phyloP scores from a whole-genome alignment of 1,140 invertebrate genomes.

The Agrypnia vestita region DNA sequence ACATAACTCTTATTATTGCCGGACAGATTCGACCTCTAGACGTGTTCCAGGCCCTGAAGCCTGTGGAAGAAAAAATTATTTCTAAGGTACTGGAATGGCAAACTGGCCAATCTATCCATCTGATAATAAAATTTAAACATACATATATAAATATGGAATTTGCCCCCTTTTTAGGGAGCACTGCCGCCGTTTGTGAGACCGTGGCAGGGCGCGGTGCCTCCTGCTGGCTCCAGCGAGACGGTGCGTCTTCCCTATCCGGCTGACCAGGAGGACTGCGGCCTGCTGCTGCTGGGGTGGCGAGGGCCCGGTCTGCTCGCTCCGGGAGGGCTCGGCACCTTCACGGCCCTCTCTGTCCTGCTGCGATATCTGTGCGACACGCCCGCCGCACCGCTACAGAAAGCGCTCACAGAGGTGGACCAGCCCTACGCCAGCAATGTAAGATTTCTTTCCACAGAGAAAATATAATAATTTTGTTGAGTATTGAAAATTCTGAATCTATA shows the following conservation, averaged over 20 bases:
- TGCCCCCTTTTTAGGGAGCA: neutral
- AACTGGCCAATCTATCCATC: no score
- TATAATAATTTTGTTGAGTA: neutral
- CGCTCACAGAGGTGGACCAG: conserved; percentile 89
- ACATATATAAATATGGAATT: no score
- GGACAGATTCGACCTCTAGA: conserved; percentile 86
- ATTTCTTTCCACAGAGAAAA: conserved; percentile 42
- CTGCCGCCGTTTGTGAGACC: conserved; percentile 77
- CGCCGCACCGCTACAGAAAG: conserved; percentile 86
- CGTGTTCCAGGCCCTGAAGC: conserved; percentile 82
- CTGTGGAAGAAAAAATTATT: conserved; percentile 86
- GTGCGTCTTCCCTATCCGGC: conserved; percentile 82
- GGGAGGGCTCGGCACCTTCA: conserved; percentile 73
- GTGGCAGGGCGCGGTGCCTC: conserved; percentile 83
- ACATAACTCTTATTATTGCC: conserved; percentile 87
- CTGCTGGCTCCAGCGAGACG: conserved; percentile 72
- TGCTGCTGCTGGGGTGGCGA: conserved; percentile 86
- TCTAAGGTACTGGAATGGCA: conserved; percentile 74
- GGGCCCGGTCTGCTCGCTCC: conserved; percentile 80
- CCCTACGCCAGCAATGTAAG: conserved; percentile 85
- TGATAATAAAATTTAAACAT: no score
- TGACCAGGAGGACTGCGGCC: conserved; percentile 89
- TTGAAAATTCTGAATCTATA: no score
- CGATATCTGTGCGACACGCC: conserved; percentile 90
- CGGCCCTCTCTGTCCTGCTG: conserved; percentile 80